Evolutionary conservation across 2,888 invertebrate genomes (phyloP), one percentile per base, ranked within the genome.

Genomic region (Molanna angustata): DNA sequence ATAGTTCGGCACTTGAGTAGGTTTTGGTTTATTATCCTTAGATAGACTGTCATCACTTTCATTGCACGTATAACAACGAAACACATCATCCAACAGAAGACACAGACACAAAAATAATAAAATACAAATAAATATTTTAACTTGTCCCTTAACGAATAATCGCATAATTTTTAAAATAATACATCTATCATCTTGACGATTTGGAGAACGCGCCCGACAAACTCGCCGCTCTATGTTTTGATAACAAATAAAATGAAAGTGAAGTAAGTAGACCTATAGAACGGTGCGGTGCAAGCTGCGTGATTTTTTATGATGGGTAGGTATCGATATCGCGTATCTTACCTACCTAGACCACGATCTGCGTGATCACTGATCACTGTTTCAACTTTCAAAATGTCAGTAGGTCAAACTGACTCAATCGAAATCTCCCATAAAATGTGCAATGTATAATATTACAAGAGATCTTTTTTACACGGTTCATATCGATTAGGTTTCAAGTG

Each of bases 381-480:
- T 49, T 41, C 46, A 41, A 57, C 58, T 58, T 58, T 58, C 58
- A 49, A 55, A 58, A 58, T 58, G 58, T 52, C 54, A 58, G 52
- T 58, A 41, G 58, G 58, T 58, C 58, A 58, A 35, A 48, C 17
- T 16, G 19, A 46, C 13, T 42, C 19, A 2, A 11, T 13, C n/a
- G 13, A 32, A 19, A 31, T 44, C 48, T 56, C 46, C 41, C 41
- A 35, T 37, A 22, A 20, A 41, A n/a, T n/a, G n/a, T n/a, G n/a
- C n/a, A n/a, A n/a, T n/a, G n/a, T n/a, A n/a, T n/a, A n/a, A n/a
- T n/a, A n/a, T n/a, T n/a, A n/a, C n/a, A n/a, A n/a, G n/a, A n/a
- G n/a, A n/a, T n/a, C n/a, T n/a, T n/a, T n/a, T n/a, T n/a, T n/a
- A n/a, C n/a, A n/a, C n/a, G n/a, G n/a, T n/a, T n/a, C n/a, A n/a